Evolutionary conservation across 2,797 vertebrate genomes (phyloP).

Genomic region (Spatula clypeata): DNA sequence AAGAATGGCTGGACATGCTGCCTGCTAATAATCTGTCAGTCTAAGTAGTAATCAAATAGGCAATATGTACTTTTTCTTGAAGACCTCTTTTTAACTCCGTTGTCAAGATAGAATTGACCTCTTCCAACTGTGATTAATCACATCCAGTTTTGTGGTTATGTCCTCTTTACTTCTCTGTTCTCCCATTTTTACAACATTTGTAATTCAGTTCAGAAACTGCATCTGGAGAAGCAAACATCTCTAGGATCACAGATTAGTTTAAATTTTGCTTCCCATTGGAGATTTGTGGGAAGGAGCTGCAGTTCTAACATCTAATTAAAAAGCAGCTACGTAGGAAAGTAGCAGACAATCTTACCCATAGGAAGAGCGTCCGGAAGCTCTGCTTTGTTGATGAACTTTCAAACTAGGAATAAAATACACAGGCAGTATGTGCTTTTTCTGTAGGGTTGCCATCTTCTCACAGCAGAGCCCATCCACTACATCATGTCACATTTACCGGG

Average conservation of each 20-base stretch:
- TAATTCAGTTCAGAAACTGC: slow-evolving; percentile 39
- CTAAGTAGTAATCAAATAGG: background rate
- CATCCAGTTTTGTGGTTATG: background rate
- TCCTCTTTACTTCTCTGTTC: slow-evolving; percentile 17
- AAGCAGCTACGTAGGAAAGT: slow-evolving; percentile 31
- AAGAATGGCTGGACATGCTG: background rate
- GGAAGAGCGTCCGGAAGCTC: slow-evolving; percentile 49
- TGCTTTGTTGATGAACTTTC: slow-evolving; percentile 60
- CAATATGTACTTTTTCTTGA: background rate
- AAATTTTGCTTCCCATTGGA: slow-evolving; percentile 48
- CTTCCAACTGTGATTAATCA: background rate
- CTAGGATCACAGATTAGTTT: slow-evolving; percentile 48
- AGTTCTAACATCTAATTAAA: slow-evolving; percentile 64
- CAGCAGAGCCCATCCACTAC: background rate
- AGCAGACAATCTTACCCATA: slow-evolving; percentile 12
- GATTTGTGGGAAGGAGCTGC: slow-evolving; percentile 26
- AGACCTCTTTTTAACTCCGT: background rate
- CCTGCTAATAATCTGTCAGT: background rate
- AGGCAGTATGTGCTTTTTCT: background rate
- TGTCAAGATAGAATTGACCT: background rate
- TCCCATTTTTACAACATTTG: slow-evolving; percentile 3
- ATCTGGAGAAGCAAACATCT: slow-evolving; percentile 53
- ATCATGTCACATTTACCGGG: background rate
- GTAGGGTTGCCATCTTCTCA: background rate
- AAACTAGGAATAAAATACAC: slow-evolving; percentile 41